Base-by-base conservation (phyloP, 2,888 invertebrate genomes). In the Lasioglossum malachurum region DNA sequence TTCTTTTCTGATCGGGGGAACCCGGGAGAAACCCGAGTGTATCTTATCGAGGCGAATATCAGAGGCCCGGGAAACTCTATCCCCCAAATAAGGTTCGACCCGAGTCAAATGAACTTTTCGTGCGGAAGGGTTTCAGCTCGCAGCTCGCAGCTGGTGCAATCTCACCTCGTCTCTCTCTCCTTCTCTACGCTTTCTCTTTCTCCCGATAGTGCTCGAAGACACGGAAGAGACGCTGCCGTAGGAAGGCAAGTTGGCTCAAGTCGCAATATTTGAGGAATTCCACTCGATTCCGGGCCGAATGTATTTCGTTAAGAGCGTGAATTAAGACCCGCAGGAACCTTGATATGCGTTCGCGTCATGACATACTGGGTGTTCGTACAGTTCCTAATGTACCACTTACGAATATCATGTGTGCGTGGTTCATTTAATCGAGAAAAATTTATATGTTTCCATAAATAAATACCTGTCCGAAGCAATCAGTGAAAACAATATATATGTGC, bases 31-130 rank as follows among this genome's bases (percentile, higher is more conserved):
- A 69, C 49, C 69, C 12, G 69, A 80, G 75, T 80, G 75, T 53
- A 78, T 81, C 79, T 83, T 73, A 77, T 82, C 60, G 31, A 31
- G 46, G 49, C 75, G 75, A 82, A 87, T 88, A 87, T 88, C 80
- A 75, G 84, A 78, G 84, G 82, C 87, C 89, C 83, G 88, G 73
- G 80, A 85, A 80, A 89, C 73, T 84, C 78, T 81, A 83, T 85
- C 84, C 79, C 60, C 83, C 73, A 81, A 87, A 87, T 84, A 89
- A 89, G 87, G 85, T 72, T 82, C 80, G 78, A 87, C 84, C 87
- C 86, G 78, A 83, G 87, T 84, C 83, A 84, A 91, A 90, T 89
- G 88, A 88, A 88, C 79, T 89, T 88, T 86, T 71, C 87, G 78
- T 75, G 90, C 83, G 87, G 78, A 84, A 82, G 78, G 83, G 82